phyloP scores from a whole-genome alignment of 2,113 vertebrate genomes.

The Chaetops frenatus region DNA sequence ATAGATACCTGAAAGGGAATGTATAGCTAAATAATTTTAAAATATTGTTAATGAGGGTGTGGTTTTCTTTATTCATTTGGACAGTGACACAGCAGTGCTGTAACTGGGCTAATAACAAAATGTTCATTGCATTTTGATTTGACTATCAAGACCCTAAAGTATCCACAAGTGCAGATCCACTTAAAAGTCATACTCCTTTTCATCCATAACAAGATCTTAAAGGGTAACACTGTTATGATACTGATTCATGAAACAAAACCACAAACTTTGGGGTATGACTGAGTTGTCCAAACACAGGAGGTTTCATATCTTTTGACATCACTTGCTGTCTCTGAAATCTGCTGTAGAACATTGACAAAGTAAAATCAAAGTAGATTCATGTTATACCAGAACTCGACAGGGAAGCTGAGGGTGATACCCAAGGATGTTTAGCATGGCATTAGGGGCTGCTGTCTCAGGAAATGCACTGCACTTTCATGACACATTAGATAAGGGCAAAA shows the following conservation, averaged over 20 bases:
- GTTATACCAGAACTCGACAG: accelerated
- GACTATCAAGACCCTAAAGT: background rate
- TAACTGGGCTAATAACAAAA: background rate
- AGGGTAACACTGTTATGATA: too few relatives aligned
- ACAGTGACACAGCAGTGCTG: accelerated
- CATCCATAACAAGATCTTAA: background rate
- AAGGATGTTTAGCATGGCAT: too few relatives aligned
- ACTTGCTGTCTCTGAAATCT: background rate
- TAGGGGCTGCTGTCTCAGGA: background rate
- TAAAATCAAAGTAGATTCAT: background rate
- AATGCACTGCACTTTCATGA: background rate
- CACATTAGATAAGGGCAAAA: background rate
- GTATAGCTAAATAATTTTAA: background rate
- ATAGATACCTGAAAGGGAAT: background rate
- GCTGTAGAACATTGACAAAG: background rate
- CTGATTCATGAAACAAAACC: background rate
- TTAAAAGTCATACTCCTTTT: background rate
- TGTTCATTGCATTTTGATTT: background rate
- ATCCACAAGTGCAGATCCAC: background rate
- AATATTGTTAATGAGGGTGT: background rate
- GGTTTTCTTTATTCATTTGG: background rate
- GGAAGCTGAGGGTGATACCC: background rate
- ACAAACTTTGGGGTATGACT: background rate
- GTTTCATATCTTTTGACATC: background rate
- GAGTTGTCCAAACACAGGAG: too few relatives aligned